Base-by-base conservation (phyloP, 2,888 invertebrate species). In the Phyllotreta striolata region DNA sequence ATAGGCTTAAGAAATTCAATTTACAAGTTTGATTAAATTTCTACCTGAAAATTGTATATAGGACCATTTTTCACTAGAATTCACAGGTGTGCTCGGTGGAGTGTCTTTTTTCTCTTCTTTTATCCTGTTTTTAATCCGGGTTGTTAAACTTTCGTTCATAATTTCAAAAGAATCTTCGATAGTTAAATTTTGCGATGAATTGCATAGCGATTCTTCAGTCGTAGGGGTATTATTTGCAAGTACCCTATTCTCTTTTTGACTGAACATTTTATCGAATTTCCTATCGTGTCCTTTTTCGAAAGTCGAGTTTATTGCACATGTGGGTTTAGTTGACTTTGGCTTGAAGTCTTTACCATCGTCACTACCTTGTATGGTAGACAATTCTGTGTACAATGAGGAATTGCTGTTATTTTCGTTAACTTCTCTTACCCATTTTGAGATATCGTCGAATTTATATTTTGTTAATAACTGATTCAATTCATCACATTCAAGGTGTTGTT, bases 201-300 rank as follows among this genome's bases (percentile, higher is more conserved):
- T 9, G 61, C 61, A 54, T 47, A 55, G 35, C 44, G 64, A 37
- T 40, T 57, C 52, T 44, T 51, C 51, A 9, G 39, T 40, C 40
- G 35, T 59, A 12, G 6, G 14, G 34, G 40, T 24, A 35, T 41
- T 13, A 8, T 59, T 37, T 13, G 38, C 37, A 12, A 52, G 7
- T 35, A 37, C 6, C 3, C 3, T 3, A 6, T 38, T 34, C 41
- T 66, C 47, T 9, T 47, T 62, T 14, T 65, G 66, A 43, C 64
- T 57, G 66, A 77, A 76, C 43, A 77, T 59, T 55, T 77, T 72
- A 61, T 77, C 74, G 70, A 77, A 77, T 49, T 72, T 65, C 37
- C 66, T 65, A 55, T 59, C 54, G 41, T 63, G 24, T 14, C 51
- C 37, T n/a, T 71, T 65, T 34, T 71, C 47, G 60, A 72, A 71